Evolutionary conservation across 1,140 invertebrate genomes (phyloP), one percentile per base, ranked within the genome.

Genomic region (Luehdorfia chinensis): DNA sequence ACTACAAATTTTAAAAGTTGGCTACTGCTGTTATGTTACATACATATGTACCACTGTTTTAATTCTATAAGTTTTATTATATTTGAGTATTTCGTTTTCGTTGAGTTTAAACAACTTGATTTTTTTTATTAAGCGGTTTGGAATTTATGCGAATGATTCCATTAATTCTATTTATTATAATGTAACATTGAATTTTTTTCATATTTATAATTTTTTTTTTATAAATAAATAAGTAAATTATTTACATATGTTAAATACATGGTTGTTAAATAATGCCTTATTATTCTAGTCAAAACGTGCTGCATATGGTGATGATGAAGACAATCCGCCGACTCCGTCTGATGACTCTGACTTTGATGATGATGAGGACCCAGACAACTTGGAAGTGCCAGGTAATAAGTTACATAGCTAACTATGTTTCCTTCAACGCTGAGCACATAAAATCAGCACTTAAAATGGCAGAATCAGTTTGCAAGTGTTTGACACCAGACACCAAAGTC

Each of bases 341-440:
- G 93, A 91, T 47, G 84, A 87, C 41, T 94, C 93, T 51, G 94
- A 95, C 72, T 95, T 95, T 78, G 94, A 95, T 70, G 94, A 95
- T 70, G 94, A 95, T 84, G 94, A 95, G 59, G 94, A 96, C 90
- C 94, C 94, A 47, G 94, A 96, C 78, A 94, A 94, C 87, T 94
- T 95, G 81, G 93, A 95, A 91, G 94, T 96, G 25, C 94, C 94
- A 79, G 94, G 94, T 94, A 21, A 21, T n/a, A n/a, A n/a, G n/a
- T n/a, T n/a, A n/a, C n/a, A n/a, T n/a, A n/a, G n/a, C n/a, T n/a
- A n/a, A n/a, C n/a, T n/a, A n/a, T n/a, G n/a, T n/a, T n/a, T n/a
- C n/a, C n/a, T n/a, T n/a, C n/a, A n/a, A n/a, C n/a, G n/a, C n/a
- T n/a, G n/a, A n/a, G n/a, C n/a, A n/a, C n/a, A n/a, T n/a, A n/a